Evolutionary conservation across 2,888 invertebrate genomes (phyloP), one percentile per base, ranked within the genome.

Genomic region (Ptilodon capucinus): DNA sequence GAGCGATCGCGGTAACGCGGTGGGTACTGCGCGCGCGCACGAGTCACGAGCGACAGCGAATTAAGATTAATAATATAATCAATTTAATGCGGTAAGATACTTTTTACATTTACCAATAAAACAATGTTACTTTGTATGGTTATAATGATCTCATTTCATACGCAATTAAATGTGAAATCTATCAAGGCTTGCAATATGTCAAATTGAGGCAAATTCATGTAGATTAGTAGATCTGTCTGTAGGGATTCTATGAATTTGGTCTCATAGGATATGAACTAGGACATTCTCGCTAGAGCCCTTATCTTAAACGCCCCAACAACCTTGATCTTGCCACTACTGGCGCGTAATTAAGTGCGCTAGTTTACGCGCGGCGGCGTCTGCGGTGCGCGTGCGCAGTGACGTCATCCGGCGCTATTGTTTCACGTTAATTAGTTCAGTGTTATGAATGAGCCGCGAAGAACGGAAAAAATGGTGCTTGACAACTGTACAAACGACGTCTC

Each of bases 281-380:
- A n/a, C n/a, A n/a, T n/a, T n/a, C n/a, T n/a, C 82, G 80, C 81
- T 67, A 11, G 40, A 52, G 57, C 60, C 45, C 42, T 19, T 64
- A 4, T 54, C 64, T 49, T 6, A 42, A 40, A 13, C 46, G 25
- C 39, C 47, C 23, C 35, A 44, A 47, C 64, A 74, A 60, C 86
- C 87, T 85, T 88, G 86, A 88, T 86, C 86, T 86, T 87, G 83
- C 72, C 68, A 71, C 71, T 69, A 71, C 71, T 55, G 68, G 48
- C 58, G 71, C 63, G 76, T 78, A 78, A 79, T 81, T 76, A 81
- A 71, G 72, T 71, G 78, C 73, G 67, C 70, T 71, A 64, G 71
- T 71, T 68, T 63, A 64, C 60, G 57, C 60, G 56, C 53, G 45
- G 55, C 62, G 68, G 38, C 38, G 38, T 38, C 38, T 53, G 60